A percentile compares a stretch with the other conserved stretches of the same genome.
phyloP scores from a whole-genome alignment of 2,113 vertebrate species.

The Pitta sordida region DNA sequence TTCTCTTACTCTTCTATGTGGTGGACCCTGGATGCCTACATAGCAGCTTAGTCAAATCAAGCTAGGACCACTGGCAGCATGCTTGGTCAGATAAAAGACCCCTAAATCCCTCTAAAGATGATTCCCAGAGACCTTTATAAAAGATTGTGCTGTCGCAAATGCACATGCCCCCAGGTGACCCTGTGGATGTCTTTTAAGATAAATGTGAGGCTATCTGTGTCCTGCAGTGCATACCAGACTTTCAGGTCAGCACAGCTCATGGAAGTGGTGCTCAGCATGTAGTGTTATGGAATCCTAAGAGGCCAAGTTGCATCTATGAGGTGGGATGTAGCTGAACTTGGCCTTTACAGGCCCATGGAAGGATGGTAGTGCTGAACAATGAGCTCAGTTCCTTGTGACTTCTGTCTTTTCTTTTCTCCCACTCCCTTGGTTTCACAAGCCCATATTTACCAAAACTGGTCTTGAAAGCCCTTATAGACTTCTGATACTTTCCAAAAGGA shows the following conservation, averaged over 20 bases:
- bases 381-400: not conserved
- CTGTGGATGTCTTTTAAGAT: not conserved
- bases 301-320: not conserved
- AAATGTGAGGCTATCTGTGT: not conserved
- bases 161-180: not conserved
- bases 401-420: not conserved
- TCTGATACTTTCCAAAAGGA: not conserved
- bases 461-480: not conserved
- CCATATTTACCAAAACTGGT: not conserved
- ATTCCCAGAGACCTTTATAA: not conserved
- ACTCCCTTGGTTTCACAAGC: not conserved
- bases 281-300: not conserved
- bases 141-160: not conserved
- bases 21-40: not conserved
- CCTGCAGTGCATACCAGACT: not conserved
- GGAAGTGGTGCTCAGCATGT: not conserved
- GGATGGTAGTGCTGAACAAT: not conserved
- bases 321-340: not conserved
- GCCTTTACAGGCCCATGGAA: not conserved
- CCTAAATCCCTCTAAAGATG: not conserved
- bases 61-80: rapidly evolving
- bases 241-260: not conserved
- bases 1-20: not conserved
- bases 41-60: not conserved
- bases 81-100: not conserved